Conservation (phyloP, 2,797 vertebrate genomes). For the Bucorvus abyssinicus region DNA sequence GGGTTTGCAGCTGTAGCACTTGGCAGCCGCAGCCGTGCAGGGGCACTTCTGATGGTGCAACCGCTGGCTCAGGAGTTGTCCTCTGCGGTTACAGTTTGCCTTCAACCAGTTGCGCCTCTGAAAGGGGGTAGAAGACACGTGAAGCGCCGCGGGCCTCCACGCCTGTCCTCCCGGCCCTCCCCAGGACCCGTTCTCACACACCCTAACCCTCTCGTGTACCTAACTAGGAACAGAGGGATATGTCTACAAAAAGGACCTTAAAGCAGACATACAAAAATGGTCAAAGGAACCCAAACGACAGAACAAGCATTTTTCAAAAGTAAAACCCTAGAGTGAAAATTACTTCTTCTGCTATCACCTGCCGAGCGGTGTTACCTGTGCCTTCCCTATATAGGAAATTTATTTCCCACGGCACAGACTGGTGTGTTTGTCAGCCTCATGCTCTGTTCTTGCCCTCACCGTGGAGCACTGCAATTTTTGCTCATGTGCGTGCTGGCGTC, state of each 20-base stretch:
- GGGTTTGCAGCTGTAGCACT: background rate
- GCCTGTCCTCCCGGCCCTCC: background rate
- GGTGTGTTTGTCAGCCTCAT: background rate
- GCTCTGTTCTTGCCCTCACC: background rate
- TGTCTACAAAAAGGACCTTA: rapidly evolving
- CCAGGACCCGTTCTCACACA: rapidly evolving
- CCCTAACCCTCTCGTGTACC: background rate
- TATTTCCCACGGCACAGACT: background rate
- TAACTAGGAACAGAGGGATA: rapidly evolving
- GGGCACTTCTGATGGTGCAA: background rate
- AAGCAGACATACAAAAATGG: rapidly evolving
- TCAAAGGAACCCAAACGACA: background rate
- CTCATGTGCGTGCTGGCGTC: rapidly evolving
- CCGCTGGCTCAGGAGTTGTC: background rate
- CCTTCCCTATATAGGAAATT: background rate
- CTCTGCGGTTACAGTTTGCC: rapidly evolving
- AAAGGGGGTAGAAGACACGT: background rate
- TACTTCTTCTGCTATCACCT: background rate
- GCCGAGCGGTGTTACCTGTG: background rate
- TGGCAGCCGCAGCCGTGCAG: conserved; percentile 25
- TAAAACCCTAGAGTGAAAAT: background rate
- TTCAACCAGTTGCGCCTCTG: background rate
- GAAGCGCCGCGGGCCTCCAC: background rate
- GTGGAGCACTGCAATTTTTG: rapidly evolving
- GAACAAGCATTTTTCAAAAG: background rate